phyloP scores from a whole-genome alignment of 2,113 vertebrate genomes.

The Cavia porcellus region DNA sequence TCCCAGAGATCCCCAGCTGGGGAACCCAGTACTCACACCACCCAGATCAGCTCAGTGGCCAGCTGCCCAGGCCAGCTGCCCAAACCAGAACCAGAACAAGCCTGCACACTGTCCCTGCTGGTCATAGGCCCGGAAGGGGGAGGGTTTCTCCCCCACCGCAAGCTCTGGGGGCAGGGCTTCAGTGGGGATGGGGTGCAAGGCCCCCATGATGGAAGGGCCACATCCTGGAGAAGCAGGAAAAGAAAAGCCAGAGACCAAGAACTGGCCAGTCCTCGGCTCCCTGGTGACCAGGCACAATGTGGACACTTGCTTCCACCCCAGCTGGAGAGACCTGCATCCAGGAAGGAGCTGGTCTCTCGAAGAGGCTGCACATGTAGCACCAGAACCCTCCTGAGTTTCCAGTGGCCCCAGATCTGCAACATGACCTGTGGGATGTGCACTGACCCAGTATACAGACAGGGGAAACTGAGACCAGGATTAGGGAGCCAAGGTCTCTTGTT shows the following conservation, averaged over 20 bases:
- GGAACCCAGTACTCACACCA: not conserved
- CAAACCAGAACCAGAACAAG: not conserved
- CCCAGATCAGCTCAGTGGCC: not conserved
- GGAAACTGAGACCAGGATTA: not conserved
- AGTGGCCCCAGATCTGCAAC: not conserved
- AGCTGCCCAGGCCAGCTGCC: not conserved
- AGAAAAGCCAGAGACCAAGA: not conserved
- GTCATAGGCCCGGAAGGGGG: not conserved
- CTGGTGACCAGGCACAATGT: not conserved
- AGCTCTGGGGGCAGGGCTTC: no score
- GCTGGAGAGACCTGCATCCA: not conserved
- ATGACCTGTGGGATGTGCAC: not conserved
- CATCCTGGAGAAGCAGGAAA: not conserved
- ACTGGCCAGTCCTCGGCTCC: not conserved
- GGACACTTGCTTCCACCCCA: not conserved
- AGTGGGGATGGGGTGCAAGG: not conserved
- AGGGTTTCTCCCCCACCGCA: not conserved
- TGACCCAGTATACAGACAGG: not conserved
- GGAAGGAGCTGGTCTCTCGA: not conserved
- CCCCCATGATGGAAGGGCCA: not conserved
- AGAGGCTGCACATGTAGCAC: not conserved
- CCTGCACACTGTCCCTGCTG: not conserved
- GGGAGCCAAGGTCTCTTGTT: not conserved
- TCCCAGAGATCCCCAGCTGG: not conserved
- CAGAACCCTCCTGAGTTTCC: not conserved